Base-by-base conservation (phyloP, 2,113 vertebrate species). In the Asarcornis scutulata region DNA sequence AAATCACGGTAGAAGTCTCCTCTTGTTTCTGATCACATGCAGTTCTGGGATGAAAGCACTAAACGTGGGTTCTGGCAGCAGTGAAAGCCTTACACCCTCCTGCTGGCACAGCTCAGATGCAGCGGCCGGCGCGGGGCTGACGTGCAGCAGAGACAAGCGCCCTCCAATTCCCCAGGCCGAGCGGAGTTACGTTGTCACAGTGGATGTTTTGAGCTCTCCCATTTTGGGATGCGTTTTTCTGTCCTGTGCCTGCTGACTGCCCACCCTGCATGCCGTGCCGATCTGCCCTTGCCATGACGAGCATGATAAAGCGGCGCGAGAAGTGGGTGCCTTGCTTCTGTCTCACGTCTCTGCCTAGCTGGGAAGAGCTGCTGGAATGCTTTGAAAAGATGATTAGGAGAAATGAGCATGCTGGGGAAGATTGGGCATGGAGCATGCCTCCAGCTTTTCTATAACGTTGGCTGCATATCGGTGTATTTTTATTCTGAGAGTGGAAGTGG, bases 121-220 rank as follows among this genome's bases (percentile, higher is more conserved):
- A 48, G 63, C 13, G 4, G 59, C 50, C 50, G 22, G 22, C 50
- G 12, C 50, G 23, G 50, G 23, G 50, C 50, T 52, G 14, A 18
- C 31, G 18, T 2, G 9, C 17, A 13, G 66, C 13, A 42, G 73
- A 67, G 44, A 55, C 12, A 11, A 7, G 6, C 16, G 44, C 13
- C 31, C 75, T 42, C 38, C 74, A 26, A 42, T 64, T 26, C 21
- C 50, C 77, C 34, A 5, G 20, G 58, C 79, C 31, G n/a, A 74
- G 11, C 3, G 38, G 92, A 56, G 75, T 27, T 56, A 85, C 44
- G 13, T 53, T 83, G 93, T 96, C 93, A 71, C 91, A 6, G 93
- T 93, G 95, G 93, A 94, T 93, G 91, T 93, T 93, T 88, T 27
- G 95, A 78, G 88, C 95, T 94, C 80, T 91, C 83, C 83, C 23